Percentiles rank a stretch among this genome's conserved stretches.
Evolutionary conservation across 92 coral and sea anemone species (phyloP).

Genomic region (Heteractis magnifica): DNA sequence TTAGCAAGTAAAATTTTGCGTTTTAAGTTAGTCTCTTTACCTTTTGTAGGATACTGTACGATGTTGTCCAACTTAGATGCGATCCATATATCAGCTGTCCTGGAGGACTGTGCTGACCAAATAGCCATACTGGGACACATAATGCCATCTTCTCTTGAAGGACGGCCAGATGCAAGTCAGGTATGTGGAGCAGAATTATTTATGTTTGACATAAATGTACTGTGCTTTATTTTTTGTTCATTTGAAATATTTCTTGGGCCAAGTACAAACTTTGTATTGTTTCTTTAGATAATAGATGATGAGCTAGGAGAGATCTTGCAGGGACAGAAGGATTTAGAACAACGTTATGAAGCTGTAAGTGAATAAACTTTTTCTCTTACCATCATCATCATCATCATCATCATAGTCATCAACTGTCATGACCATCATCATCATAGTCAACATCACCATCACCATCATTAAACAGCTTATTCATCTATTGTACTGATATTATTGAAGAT

Average conservation of each 20-base stretch:
- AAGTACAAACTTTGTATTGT: background rate
- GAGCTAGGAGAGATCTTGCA: conserved; percentile 91
- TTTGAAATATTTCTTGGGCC: no score
- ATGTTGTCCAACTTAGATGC: conserved; percentile 91
- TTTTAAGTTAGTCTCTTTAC: no score
- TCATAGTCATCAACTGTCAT: background rate
- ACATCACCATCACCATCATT: background rate
- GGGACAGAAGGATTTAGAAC: conserved; percentile 86
- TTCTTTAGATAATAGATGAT: conserved; percentile 82
- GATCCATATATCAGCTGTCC: conserved; percentile 82
- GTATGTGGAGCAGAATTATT: conserved; percentile 13
- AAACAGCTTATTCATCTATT: background rate
- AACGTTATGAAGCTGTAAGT: conserved; percentile 88
- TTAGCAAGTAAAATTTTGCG: background rate
- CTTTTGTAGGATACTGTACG: background rate
- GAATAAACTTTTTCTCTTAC: background rate
- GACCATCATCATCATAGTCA: no score
- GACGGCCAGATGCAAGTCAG: conserved; percentile 82
- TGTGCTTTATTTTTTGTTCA: no score
- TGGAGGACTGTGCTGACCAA: conserved; percentile 96
- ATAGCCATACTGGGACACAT: conserved; percentile 94
- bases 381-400: background rate
- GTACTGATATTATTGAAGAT: background rate
- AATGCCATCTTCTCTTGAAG: conserved; percentile 88
- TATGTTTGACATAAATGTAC: no score